Percentiles rank a stretch among this genome's conserved stretches.
phyloP scores from a whole-genome alignment of 2,113 vertebrate species.

The Alectura lathami region DNA sequence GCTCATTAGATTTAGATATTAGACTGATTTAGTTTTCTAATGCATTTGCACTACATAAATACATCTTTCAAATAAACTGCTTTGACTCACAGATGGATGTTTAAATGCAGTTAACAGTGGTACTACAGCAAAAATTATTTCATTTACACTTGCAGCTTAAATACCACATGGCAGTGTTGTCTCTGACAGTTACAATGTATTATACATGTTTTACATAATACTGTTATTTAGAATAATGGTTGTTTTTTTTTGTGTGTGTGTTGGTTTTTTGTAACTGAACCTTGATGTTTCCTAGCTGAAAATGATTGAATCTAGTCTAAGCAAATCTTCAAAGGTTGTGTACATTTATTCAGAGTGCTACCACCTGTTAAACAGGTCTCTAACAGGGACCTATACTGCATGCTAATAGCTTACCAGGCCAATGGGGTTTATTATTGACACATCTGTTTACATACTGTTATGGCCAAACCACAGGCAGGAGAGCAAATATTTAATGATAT shows the following conservation, averaged over 20 bases:
- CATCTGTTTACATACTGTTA: not conserved
- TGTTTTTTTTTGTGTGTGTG: too few species aligned
- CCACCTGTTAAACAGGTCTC: not conserved
- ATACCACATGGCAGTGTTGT: not conserved
- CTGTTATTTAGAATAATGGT: not conserved
- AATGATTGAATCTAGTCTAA: not conserved
- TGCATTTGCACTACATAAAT: not conserved
- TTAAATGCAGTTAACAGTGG: not conserved
- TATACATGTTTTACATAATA: not conserved
- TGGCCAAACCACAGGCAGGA: not conserved
- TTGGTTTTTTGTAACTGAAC: not conserved
- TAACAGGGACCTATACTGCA: not conserved
- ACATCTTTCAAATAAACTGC: slow-evolving; percentile 12
- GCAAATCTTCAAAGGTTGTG: not conserved
- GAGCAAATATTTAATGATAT: not conserved
- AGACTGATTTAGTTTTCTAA: slow-evolving; percentile 42
- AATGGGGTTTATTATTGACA: not conserved
- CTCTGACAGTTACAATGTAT: not conserved
- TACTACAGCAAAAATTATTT: slow-evolving; percentile 5
- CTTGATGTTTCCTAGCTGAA: slow-evolving; percentile 2
- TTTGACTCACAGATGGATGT: not conserved
- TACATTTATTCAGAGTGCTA: not conserved
- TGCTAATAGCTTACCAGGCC: not conserved
- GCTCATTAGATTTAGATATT: slow-evolving; percentile 33
- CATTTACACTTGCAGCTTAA: not conserved